These are phyloP conservation scores for Thecocarcelia acutangulata DNA, from an alignment of 2,888 invertebrate genomes.

Conservation along the genomic window DNA sequence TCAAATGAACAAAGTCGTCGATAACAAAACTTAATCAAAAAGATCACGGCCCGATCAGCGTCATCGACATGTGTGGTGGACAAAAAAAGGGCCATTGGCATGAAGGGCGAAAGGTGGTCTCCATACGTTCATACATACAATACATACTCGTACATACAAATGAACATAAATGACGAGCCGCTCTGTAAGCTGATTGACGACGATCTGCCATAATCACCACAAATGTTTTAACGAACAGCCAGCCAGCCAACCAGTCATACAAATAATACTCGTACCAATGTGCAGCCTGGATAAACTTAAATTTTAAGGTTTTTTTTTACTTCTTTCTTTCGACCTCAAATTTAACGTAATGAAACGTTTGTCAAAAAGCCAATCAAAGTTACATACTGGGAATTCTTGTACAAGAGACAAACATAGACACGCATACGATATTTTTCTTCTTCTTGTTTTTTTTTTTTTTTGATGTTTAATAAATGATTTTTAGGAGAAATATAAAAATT, in stretches of 20 bases:
- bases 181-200: conserved; percentile 66
- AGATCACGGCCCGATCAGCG: conserved; percentile 57
- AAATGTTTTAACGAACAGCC: conserved; percentile 32
- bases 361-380: conserved; percentile 67
- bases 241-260: too few species aligned
- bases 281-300: conserved; percentile 26
- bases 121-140: background rate
- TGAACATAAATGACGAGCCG: conserved; percentile 54
- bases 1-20: conserved; percentile 42
- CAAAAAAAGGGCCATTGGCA: conserved; percentile 44
- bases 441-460: background rate
- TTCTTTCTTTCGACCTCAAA: background rate
- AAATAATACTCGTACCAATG: background rate
- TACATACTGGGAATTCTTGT: conserved; percentile 50
- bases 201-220: conserved; percentile 69
- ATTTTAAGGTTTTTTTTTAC: conserved; percentile 27
- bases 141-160: too few species aligned
- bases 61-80: conserved; percentile 32
- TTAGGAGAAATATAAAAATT: conserved; percentile 26
- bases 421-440: conserved; percentile 6
- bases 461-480: conserved; percentile 26
- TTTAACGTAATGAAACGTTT: conserved; percentile 57
- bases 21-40: conserved; percentile 64
- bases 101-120: conserved; percentile 30
- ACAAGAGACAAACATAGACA: conserved; percentile 30